Conservation (phyloP, 2,888 invertebrate species). For the Melinopterus prodromus region DNA sequence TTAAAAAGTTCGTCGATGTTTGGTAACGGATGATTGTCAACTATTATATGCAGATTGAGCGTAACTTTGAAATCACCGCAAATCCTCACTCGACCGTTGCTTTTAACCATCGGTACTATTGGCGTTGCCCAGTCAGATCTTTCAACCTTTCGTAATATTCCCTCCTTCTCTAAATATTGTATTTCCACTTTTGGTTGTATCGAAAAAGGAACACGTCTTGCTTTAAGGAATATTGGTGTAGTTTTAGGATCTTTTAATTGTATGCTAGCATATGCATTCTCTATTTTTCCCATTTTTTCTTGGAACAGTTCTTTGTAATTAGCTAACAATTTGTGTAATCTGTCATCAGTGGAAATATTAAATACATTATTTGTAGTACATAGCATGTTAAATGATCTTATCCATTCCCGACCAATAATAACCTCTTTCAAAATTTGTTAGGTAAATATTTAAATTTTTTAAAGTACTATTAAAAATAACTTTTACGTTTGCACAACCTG, state of each 20-base stretch:
- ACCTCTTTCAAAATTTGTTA: slow-evolving; percentile 42
- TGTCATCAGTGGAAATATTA: neutral
- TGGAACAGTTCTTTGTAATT: slow-evolving; percentile 8
- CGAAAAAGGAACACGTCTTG: slow-evolving; percentile 6
- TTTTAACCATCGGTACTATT: slow-evolving; percentile 19
- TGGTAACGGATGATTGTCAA: slow-evolving; percentile 11
- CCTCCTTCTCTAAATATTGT: neutral
- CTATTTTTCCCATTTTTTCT: neutral
- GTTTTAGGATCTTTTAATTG: neutral
- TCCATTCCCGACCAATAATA: slow-evolving; percentile 46
- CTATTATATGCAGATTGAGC: neutral
- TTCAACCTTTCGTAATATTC: slow-evolving; percentile 5
- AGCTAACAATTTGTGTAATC: slow-evolving; percentile 11
- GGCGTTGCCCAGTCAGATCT: slow-evolving; percentile 11
- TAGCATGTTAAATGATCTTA: slow-evolving; percentile 38
- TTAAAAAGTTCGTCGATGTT: slow-evolving; percentile 5
- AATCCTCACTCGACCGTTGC: neutral
- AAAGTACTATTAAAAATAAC: slow-evolving; percentile 23
- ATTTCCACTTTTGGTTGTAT: slow-evolving; percentile 14
- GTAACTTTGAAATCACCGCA: slow-evolving; percentile 15
- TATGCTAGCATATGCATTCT: neutral
- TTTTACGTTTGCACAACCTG: slow-evolving; percentile 35
- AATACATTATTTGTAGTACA: slow-evolving; percentile 30
- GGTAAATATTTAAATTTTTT: slow-evolving; percentile 37
- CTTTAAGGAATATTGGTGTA: slow-evolving; percentile 9